Evolutionary conservation across 2,797 vertebrate species (phyloP).

Genomic region (Melanotaenia trifasciata): DNA sequence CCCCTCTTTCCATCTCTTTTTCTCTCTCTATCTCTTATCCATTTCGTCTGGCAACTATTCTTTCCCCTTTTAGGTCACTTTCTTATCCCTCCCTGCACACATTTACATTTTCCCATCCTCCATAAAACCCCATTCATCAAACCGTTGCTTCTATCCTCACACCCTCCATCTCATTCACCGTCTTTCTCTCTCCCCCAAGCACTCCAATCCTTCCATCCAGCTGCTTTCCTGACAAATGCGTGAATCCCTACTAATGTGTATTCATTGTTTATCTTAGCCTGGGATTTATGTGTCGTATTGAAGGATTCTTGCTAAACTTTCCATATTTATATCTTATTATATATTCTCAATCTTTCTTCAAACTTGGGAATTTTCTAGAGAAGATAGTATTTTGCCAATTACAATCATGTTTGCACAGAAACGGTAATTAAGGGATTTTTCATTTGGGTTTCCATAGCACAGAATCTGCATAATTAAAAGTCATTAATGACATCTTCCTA

Average conservation of each 20-base stretch:
- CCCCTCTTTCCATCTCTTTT: slow-evolving; percentile 40
- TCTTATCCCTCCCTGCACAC: slow-evolving; percentile 69
- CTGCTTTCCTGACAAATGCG: slow-evolving; percentile 40
- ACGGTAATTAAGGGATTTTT: too few relatives aligned
- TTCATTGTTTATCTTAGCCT: slow-evolving; percentile 29
- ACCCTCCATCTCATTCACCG: slow-evolving; percentile 38
- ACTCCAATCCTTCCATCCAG: slow-evolving; percentile 51
- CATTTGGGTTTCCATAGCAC: too few relatives aligned
- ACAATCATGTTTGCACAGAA: too few relatives aligned
- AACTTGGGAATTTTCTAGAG: background rate
- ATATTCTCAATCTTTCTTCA: background rate
- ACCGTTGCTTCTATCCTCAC: slow-evolving; percentile 46
- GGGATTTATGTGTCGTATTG: slow-evolving; percentile 21
- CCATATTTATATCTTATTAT: slow-evolving; percentile 9
- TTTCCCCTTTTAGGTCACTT: slow-evolving; percentile 60
- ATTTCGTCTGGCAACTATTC: slow-evolving; percentile 63
- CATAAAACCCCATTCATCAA: slow-evolving; percentile 62
- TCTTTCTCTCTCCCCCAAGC: slow-evolving; percentile 38
- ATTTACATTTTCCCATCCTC: slow-evolving; percentile 57
- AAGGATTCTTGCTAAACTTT: slow-evolving; percentile 16
- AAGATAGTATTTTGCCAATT: too few relatives aligned
- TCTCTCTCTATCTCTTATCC: slow-evolving; percentile 58
- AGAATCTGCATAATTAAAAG: too few relatives aligned
- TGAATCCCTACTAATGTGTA: slow-evolving; percentile 31
- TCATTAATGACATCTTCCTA: too few relatives aligned